phyloP scores from a whole-genome alignment of 2,888 invertebrate species.

The Nomada fucata region DNA sequence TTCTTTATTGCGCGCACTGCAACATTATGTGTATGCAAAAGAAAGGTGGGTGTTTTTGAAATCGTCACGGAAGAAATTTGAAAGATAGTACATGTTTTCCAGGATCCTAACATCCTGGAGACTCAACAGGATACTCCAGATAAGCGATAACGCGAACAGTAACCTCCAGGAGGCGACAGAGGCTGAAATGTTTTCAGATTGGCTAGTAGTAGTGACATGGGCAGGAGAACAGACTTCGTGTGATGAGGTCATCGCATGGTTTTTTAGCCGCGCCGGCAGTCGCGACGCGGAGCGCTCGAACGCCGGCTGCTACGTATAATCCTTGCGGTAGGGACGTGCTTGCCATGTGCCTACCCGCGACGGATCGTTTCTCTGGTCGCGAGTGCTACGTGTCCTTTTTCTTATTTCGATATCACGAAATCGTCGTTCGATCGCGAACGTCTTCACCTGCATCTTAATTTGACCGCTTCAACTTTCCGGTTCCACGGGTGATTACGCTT shows the following conservation, averaged over 20 bases:
- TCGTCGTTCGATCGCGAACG: conserved; percentile 20
- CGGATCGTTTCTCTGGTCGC: conserved; percentile 53
- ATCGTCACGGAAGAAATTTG: neutral
- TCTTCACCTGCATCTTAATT: conserved; percentile 17
- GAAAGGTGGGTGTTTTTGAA: conserved; percentile 24
- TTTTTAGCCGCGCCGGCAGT: conserved; percentile 81
- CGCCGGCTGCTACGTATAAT: conserved; percentile 75
- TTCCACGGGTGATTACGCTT: conserved; percentile 33
- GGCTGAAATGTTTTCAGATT: conserved; percentile 77
- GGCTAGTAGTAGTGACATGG: conserved; percentile 79
- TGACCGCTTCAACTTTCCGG: conserved; percentile 12
- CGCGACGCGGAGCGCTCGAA: conserved; percentile 80
- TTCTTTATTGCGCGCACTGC: neutral
- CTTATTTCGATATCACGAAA: conserved; percentile 30
- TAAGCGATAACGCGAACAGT: conserved; percentile 52
- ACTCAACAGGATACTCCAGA: conserved; percentile 12
- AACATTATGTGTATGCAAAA: neutral
- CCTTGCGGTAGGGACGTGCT: conserved; percentile 67
- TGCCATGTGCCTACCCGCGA: conserved; percentile 73
- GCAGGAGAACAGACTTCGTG: conserved; percentile 78
- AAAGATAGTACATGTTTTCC: neutral
- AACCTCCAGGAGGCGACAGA: conserved; percentile 53
- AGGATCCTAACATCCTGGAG: no score
- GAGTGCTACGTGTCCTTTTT: conserved; percentile 55
- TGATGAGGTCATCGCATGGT: conserved; percentile 83